These are phyloP conservation scores for Salvelinus alpinus DNA, from an alignment of 2,113 vertebrate genomes.

Conservation along the genomic window DNA sequence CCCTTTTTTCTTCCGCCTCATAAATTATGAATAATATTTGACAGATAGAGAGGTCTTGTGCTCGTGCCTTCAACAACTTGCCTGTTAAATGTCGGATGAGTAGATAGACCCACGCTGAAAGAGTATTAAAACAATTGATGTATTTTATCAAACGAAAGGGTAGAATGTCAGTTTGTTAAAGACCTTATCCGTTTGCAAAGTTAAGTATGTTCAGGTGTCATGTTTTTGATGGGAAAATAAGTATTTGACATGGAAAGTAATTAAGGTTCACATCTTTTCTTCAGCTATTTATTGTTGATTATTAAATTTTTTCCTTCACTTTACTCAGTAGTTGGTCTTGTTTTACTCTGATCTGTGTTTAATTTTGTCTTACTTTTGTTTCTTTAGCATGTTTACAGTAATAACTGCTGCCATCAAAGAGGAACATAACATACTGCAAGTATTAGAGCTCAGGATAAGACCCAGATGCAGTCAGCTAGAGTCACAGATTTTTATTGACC, in stretches of 20 bases:
- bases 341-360: not conserved
- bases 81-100: conserved; percentile 10
- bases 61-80: not conserved
- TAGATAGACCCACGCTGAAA: not conserved
- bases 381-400: not conserved
- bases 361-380: not conserved
- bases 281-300: not conserved
- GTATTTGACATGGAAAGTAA: not conserved
- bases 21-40: conserved; percentile 14
- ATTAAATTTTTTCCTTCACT: not conserved
- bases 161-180: conserved; percentile 11
- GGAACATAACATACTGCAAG: not conserved
- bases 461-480: no score
- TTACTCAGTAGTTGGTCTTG: not conserved
- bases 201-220: not conserved
- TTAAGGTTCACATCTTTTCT: not conserved
- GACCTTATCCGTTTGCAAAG: conserved; percentile 1
- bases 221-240: not conserved
- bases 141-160: conserved; percentile 13
- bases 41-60: not conserved
- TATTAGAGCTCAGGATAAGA: no score
- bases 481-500: no score
- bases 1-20: not conserved
- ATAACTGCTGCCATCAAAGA: not conserved
- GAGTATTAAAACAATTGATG: not conserved